Conservation (phyloP, 1,140 invertebrate genomes). For the Cryptotermes secundus region DNA sequence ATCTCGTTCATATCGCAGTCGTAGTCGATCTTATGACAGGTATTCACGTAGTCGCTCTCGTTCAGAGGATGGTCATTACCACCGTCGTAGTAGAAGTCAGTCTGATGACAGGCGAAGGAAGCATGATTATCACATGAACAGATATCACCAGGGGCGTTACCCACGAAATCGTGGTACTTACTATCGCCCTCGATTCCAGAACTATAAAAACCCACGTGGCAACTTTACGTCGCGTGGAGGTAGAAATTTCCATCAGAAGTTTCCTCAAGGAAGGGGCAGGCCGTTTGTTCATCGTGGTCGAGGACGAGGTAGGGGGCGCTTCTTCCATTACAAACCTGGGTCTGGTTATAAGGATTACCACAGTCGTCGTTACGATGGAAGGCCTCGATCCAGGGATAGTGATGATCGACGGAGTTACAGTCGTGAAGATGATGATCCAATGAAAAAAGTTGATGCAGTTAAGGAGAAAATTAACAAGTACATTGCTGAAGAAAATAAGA, state of each 20-base stretch:
- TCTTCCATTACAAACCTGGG: constrained; percentile 44
- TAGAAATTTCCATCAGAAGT: constrained; percentile 28
- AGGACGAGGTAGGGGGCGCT: constrained; percentile 53
- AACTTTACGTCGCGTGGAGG: constrained; percentile 42
- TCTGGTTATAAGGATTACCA: constrained; percentile 40
- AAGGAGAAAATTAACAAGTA: constrained; percentile 64
- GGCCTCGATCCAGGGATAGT: constrained; percentile 49
- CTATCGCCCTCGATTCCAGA: constrained; percentile 71
- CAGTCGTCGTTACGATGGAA: constrained; percentile 46
- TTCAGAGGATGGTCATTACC: constrained; percentile 49
- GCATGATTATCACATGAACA: constrained; percentile 46
- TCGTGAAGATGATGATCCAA: constrained; percentile 52
- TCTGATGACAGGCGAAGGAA: constrained; percentile 57
- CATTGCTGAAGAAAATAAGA: constrained; percentile 53
- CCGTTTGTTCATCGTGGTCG: constrained; percentile 50
- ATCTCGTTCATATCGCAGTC: constrained; percentile 47
- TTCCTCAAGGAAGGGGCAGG: constrained; percentile 40
- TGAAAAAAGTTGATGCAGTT: constrained; percentile 58
- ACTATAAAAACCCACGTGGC: constrained; percentile 47
- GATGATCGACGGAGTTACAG: constrained; percentile 61
- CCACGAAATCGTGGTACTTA: constrained; percentile 69
- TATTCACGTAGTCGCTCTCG: constrained; percentile 49
- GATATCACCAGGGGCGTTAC: constrained; percentile 51
- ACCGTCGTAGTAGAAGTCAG: constrained; percentile 54
- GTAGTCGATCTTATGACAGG: constrained; percentile 48